Evolutionary conservation across 1,140 invertebrate species (phyloP).

Genomic region (Macrotrachela quadricornifera): DNA sequence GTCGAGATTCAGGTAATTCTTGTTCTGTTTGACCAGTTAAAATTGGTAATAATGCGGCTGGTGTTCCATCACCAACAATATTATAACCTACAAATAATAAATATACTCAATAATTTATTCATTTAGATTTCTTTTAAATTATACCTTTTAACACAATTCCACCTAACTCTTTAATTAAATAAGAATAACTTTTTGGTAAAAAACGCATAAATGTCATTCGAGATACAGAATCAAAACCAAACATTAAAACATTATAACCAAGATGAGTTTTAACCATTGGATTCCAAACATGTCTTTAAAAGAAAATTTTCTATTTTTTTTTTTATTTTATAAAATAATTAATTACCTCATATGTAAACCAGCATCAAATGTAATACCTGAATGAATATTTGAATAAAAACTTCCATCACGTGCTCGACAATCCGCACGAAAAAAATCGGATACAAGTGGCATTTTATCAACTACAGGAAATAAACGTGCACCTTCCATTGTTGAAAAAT

Average conservation of each 20-base stretch:
- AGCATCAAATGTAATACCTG: constrained; percentile 15
- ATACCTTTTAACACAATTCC: constrained; percentile 46
- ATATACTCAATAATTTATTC: not conserved
- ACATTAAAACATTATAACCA: constrained; percentile 56
- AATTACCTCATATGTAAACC: constrained; percentile 14
- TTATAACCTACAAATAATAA: constrained; percentile 7
- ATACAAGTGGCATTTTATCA: constrained; percentile 12
- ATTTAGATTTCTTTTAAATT: too few species aligned
- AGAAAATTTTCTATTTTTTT: too few species aligned
- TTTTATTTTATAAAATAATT: too few species aligned
- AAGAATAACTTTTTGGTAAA: constrained; percentile 55
- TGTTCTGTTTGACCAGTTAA: constrained; percentile 61
- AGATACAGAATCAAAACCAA: constrained; percentile 73
- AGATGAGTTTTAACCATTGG: constrained; percentile 32
- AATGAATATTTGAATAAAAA: constrained; percentile 20
- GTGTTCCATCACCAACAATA: constrained; percentile 10
- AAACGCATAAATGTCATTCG: constrained; percentile 61
- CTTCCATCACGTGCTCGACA: constrained; percentile 15
- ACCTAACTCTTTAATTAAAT: constrained; percentile 45
- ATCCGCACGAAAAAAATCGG: constrained; percentile 19
- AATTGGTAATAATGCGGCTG: constrained; percentile 39
- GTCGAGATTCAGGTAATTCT: constrained; percentile 62
- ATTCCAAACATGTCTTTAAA: constrained; percentile 29
- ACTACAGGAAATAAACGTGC: constrained; percentile 4
- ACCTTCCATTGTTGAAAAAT: not conserved